Conservation (phyloP, 2,797 vertebrate genomes). For the Chiroxiphia lanceolata region DNA sequence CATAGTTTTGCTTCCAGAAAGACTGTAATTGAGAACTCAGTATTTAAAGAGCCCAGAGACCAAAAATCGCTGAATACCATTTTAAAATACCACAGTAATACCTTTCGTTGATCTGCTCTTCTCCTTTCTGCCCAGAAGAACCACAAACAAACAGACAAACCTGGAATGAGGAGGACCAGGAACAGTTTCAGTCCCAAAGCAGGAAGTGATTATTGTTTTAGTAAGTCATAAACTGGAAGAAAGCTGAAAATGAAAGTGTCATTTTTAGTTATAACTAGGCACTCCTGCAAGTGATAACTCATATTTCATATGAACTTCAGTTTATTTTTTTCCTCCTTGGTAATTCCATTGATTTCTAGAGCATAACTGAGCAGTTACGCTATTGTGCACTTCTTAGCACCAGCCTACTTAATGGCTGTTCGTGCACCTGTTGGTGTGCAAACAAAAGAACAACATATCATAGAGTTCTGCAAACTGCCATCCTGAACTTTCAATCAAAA, state of each 20-base stretch:
- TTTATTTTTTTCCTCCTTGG: conserved; percentile 11
- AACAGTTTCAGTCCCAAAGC: neutral
- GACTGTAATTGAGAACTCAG: neutral
- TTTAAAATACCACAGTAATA: neutral
- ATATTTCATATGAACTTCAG: neutral
- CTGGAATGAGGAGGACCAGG: neutral
- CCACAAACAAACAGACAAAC: neutral
- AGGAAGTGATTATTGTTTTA: conserved; percentile 44
- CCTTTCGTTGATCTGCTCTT: neutral
- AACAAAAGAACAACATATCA: neutral
- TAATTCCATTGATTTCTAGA: conserved; percentile 44
- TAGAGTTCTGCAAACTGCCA: neutral
- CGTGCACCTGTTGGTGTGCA: conserved; percentile 30
- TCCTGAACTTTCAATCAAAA: conserved; percentile 25
- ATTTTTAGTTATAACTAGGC: conserved; percentile 7
- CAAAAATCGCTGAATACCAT: neutral
- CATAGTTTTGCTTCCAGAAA: neutral
- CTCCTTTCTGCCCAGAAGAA: neutral
- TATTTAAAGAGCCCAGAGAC: neutral
- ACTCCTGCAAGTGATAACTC: neutral
- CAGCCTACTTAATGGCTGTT: conserved; percentile 46
- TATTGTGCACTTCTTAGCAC: conserved; percentile 38
- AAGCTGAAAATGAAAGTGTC: conserved; percentile 5
- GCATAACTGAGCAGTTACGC: conserved; percentile 39
- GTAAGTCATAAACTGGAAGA: conserved; percentile 22